Percentiles rank a stretch among this genome's conserved stretches.
Evolutionary conservation across 2,888 invertebrate species (phyloP).

Genomic region (Exocentrus adspersus): DNA sequence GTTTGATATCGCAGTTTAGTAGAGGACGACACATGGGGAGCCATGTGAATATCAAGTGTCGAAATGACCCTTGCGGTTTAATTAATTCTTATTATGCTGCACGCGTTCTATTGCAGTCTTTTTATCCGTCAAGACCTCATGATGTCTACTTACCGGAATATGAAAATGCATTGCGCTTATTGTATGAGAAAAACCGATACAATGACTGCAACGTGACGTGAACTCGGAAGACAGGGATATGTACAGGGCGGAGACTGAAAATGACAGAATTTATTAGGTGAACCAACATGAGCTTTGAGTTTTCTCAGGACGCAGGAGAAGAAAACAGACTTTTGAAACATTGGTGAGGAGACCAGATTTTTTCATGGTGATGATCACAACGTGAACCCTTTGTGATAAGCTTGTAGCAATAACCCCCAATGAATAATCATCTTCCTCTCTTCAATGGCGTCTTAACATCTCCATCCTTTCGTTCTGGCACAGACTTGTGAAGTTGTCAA

Average conservation of each 20-base stretch:
- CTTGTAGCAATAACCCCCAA: too few relatives aligned
- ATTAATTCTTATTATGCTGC: conserved; percentile 32
- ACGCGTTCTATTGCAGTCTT: conserved; percentile 28
- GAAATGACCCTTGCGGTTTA: conserved; percentile 29
- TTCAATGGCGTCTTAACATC: too few relatives aligned
- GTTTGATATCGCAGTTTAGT: conserved; percentile 11
- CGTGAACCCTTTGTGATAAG: too few relatives aligned
- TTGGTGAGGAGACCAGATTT: too few relatives aligned
- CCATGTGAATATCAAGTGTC: conserved; percentile 17
- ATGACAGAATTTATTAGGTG: too few relatives aligned
- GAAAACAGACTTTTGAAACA: not conserved
- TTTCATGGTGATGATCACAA: too few relatives aligned
- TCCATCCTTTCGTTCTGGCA: too few relatives aligned
- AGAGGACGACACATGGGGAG: conserved; percentile 18
- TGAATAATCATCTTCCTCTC: too few relatives aligned
- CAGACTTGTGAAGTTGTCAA: too few relatives aligned
- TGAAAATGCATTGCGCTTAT: conserved; percentile 25
- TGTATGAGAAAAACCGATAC: not conserved
- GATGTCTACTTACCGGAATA: conserved; percentile 27
- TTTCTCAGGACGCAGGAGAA: not conserved
- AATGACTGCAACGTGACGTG: not conserved
- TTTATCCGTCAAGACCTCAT: conserved; percentile 25
- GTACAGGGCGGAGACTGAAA: not conserved
- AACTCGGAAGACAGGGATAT: not conserved
- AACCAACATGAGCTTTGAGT: too few relatives aligned